Evolutionary conservation across 2,797 vertebrate species (phyloP), one percentile per base, ranked within the genome.

Genomic region (Apogon talboti): DNA sequence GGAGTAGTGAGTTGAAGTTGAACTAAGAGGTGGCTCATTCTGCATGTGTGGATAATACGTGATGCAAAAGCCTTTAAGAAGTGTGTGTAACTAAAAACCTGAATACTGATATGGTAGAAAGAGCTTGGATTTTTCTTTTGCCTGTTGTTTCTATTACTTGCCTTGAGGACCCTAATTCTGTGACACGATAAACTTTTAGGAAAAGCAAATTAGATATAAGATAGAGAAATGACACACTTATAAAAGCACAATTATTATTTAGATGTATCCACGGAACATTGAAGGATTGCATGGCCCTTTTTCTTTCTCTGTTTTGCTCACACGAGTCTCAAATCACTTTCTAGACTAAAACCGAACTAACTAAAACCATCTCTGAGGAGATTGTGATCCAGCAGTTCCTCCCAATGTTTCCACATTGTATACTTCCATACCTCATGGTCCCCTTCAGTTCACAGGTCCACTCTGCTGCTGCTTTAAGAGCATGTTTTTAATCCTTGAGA

Each of bases 401-500:
- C 49, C 6, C 11, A 37, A 66, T 66, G 48, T 48, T 46, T 15
- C 30, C 30, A 16, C 65, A 18, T 74, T 77, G 42, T 1, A 21
- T 16, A 2, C 62, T 75, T 65, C 50, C 38, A 4, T 18, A 43
- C 41, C 18, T 67, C 30, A 16, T 0, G 28, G 55, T 43, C 38
- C 35, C 62, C 37, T 28, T 70, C 43, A 14, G 68, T 76, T 71
- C 56, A 33, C 47, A 19, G 30, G 62, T 80, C 92, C 92, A 90
- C 91, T 35, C 33, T 9, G 93, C 93, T 89, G 92, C 92, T 92
- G 94, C 95, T 96, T 95, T 95, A 95, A 95, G 92, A 94, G 90
- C 88, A 90, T 92, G 93, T 95, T 96, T 95, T 91, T 92, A 94
- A 96, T 96, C 93, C 91, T 92, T 92, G 87, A 92, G 95, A 96